phyloP scores from a whole-genome alignment of 2,888 invertebrate species.

The Dichetophora obliterata region DNA sequence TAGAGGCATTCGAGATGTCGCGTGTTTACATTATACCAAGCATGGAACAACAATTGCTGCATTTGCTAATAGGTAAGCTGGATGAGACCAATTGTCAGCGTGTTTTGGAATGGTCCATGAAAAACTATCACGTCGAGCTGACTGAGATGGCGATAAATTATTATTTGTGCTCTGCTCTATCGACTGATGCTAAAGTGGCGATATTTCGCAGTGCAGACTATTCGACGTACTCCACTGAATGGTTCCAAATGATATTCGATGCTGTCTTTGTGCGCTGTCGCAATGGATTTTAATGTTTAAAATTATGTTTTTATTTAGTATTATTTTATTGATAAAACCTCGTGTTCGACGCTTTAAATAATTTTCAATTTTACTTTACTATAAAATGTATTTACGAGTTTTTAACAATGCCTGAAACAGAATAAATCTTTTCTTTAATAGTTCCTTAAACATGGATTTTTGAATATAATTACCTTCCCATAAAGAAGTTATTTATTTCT shows the following conservation, averaged over 20 bases:
- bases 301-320: slow-evolving; percentile 29
- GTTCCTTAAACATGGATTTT: not conserved
- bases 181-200: slow-evolving; percentile 60
- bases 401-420: not conserved
- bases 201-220: slow-evolving; percentile 66
- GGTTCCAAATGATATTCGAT: slow-evolving; percentile 69
- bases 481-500: too few relatives aligned
- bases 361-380: slow-evolving; percentile 4
- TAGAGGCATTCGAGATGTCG: slow-evolving; percentile 69
- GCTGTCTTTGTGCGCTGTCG: slow-evolving; percentile 65
- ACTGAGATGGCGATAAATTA: slow-evolving; percentile 68
- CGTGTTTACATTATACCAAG: slow-evolving; percentile 67
- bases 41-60: slow-evolving; percentile 62
- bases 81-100: slow-evolving; percentile 63
- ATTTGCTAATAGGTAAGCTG: slow-evolving; percentile 60
- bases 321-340: slow-evolving; percentile 12
- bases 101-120: slow-evolving; percentile 68
- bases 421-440: not conserved
- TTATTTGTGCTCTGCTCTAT: slow-evolving; percentile 64
- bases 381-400: not conserved
- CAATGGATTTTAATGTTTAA: slow-evolving; percentile 48
- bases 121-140: slow-evolving; percentile 67
- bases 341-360: slow-evolving; percentile 10
- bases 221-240: slow-evolving; percentile 65
- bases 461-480: not conserved